A percentile compares a stretch with the other conserved stretches of the same genome.
Evolutionary conservation across 2,888 invertebrate genomes (phyloP).

Genomic region (Oxystoma pomonae): DNA sequence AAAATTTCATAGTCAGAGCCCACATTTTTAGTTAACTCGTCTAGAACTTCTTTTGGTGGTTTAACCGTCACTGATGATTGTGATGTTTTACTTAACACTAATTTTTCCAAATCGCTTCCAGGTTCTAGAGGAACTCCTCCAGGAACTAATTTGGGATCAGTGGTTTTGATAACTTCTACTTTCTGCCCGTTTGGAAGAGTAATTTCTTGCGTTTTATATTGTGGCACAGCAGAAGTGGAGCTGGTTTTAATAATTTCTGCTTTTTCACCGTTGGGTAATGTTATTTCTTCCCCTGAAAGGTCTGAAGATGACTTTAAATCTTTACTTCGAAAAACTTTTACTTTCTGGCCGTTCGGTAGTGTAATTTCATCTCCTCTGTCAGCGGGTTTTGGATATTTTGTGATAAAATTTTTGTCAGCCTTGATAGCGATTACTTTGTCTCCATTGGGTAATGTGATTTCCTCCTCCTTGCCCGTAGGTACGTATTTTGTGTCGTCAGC

Average conservation of each 20-base stretch:
- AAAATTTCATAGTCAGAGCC: slow-evolving; percentile 77
- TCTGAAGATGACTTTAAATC: slow-evolving; percentile 15
- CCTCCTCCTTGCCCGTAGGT: slow-evolving; percentile 32
- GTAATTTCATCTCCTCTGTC: slow-evolving; percentile 62
- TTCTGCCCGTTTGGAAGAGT: slow-evolving; percentile 43
- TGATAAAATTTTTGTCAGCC: slow-evolving; percentile 50
- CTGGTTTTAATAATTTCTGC: slow-evolving; percentile 23
- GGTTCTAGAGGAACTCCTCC: slow-evolving; percentile 50
- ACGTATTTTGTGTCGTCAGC: slow-evolving; percentile 32
- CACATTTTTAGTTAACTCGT: slow-evolving; percentile 75
- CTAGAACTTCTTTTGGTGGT: slow-evolving; percentile 65
- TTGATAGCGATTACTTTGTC: slow-evolving; percentile 69
- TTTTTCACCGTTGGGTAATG: slow-evolving; percentile 19
- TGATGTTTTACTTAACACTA: slow-evolving; percentile 44
- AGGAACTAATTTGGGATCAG: slow-evolving; percentile 61
- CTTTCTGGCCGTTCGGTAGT: slow-evolving; percentile 66
- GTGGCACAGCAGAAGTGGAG: slow-evolving; percentile 20
- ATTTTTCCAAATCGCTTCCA: slow-evolving; percentile 40
- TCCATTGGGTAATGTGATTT: slow-evolving; percentile 64
- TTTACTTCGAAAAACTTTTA: slow-evolving; percentile 58
- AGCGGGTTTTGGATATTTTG: slow-evolving; percentile 9
- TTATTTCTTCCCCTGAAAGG: slow-evolving; percentile 16
- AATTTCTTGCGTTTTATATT: slow-evolving; percentile 38
- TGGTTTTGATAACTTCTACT: slow-evolving; percentile 53
- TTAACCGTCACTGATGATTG: slow-evolving; percentile 55